Evolutionary conservation across 2,888 invertebrate species (phyloP), one percentile per base, ranked within the genome.

Genomic region (Agonopterix arenella): DNA sequence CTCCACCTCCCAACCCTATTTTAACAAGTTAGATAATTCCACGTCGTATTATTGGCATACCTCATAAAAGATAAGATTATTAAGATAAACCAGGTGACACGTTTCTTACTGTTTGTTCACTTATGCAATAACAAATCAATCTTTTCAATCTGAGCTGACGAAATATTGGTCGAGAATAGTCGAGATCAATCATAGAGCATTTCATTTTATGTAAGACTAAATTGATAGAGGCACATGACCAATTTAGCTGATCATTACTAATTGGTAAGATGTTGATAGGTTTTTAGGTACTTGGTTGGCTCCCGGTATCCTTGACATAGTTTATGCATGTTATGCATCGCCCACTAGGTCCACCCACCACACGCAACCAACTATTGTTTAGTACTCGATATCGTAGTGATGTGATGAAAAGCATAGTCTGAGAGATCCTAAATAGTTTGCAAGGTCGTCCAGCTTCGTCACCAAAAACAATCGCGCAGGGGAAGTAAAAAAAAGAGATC

Each of bases 251-350:
- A 47, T 46, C 41, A 44, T 42, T 18, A 47, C 42, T 45, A 37
- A 47, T 46, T 46, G 38, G 37, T 48, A 40, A 47, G 42, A 16
- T 44, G 46, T 43, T 50, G 55, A 53, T 50, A 51, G 55, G 53
- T 53, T 60, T 58, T 52, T 58, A 56, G 60, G 62, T 62, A 55
- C 60, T 59, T 54, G 53, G 52, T 11, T 43, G 1, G 54, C 59
- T 76, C 75, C 73, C 63, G 66, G 56, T 55, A 80, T 77, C 84
- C 84, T 84, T 84, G 84, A 75, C 84, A 81, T 65, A 71, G 65
- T 72, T 74, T 66, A 63, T 82, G 82, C 73, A 80, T 80, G 66
- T 43, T 13, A 11, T 40, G 10, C 4, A 28, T 57, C 16, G 43
- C 47, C 28, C 43, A 43, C 48, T n/a, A 28, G 11, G 2, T 0